These are phyloP conservation scores for Poecilia gillii DNA, from an alignment of 2,797 vertebrate species.

Conservation along the genomic window DNA sequence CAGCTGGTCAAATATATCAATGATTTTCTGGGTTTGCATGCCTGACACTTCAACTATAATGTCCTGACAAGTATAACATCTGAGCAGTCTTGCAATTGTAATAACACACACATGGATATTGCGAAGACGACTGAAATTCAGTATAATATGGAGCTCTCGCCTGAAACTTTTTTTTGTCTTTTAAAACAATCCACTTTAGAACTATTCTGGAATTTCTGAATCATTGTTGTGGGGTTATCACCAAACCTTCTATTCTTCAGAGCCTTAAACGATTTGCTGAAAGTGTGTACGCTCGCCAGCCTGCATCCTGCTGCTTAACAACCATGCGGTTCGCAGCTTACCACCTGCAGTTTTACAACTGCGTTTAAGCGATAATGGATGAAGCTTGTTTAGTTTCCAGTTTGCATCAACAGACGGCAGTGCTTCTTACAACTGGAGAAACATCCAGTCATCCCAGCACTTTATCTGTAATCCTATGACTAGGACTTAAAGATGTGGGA, in stretches of 20 bases:
- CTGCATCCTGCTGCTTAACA: neutral
- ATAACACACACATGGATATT: neutral
- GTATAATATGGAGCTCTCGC: neutral
- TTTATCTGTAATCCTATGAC: neutral
- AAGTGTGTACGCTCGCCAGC: neutral
- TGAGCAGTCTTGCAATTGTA: neutral
- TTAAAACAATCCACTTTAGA: neutral
- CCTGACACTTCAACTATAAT: neutral
- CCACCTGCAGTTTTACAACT: neutral
- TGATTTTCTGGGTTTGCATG: neutral
- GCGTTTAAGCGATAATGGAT: neutral
- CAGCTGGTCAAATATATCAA: neutral
- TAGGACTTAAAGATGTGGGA: no score
- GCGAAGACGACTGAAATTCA: neutral
- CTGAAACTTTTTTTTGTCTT: neutral
- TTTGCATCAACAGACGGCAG: neutral
- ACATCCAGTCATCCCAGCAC: neutral
- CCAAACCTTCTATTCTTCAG: neutral
- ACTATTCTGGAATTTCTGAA: neutral
- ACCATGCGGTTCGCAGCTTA: neutral
- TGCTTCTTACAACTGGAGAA: neutral
- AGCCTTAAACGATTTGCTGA: neutral
- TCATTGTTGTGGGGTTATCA: neutral
- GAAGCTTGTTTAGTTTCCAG: neutral
- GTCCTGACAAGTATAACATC: neutral